Conservation (phyloP, 1,140 invertebrate genomes). For the Musca vetustissima region DNA sequence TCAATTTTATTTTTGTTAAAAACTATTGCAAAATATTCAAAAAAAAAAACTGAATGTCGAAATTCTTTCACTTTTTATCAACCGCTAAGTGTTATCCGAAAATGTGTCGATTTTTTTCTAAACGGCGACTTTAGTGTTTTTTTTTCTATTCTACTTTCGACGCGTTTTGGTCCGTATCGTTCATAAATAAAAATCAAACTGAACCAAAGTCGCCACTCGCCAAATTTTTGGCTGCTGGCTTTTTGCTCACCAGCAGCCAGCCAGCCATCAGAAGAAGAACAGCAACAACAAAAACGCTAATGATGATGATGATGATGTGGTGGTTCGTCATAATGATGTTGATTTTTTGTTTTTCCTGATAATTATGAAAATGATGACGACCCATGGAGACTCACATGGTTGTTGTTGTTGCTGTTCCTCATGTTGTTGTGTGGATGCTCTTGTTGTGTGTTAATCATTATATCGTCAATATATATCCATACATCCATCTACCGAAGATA, state of each 20-base stretch:
- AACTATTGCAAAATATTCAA: background rate
- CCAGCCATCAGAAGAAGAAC: too few species aligned
- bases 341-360: background rate
- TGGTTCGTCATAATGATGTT: slow-evolving; percentile 6
- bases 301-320: too few species aligned
- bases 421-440: too few species aligned
- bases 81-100: background rate
- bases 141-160: background rate
- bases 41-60: background rate
- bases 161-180: slow-evolving; percentile 19
- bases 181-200: slow-evolving; percentile 29
- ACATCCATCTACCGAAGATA: too few species aligned
- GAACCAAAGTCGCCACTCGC: slow-evolving; percentile 26
- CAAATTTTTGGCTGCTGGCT: slow-evolving; percentile 9
- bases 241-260: background rate
- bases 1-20: background rate
- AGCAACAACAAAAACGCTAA: background rate
- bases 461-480: too few species aligned
- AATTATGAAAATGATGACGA: background rate
- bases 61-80: slow-evolving; percentile 3
- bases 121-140: background rate
- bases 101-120: too few species aligned
- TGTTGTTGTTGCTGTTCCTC: too few species aligned
- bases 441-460: too few species aligned
- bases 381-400: too few species aligned